Evolutionary conservation across 1,140 invertebrate species (phyloP), one percentile per base, ranked within the genome.

Genomic region (Drosophila equinoxialis): DNA sequence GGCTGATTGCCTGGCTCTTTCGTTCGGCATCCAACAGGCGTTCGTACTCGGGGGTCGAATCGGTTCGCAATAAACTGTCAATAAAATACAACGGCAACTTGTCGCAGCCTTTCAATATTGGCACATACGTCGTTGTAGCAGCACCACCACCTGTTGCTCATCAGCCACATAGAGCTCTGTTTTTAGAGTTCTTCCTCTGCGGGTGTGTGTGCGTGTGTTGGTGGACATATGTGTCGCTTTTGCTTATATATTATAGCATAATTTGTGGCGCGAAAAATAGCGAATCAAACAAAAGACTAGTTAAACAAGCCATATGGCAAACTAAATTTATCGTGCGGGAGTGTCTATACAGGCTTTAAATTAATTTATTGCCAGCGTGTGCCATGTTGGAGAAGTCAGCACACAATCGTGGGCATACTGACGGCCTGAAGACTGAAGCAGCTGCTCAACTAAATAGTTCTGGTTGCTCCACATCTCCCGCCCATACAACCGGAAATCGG

Each of bases 101-200:
- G 74, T 80, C 62, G 84, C 74, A 83, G 73, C 79, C 81, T 83
- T 90, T 91, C 84, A 91, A 78, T 91, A 82, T 73, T 68, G 68
- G 68, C 76, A 72, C 57, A 74, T 65, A 74, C 77, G 77, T 90
- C 81, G 90, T 72, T 60, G 76, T 20, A 79, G 65, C 76, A 91
- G 77, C 78, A 85, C 69, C 79, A 73, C 75, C 89, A 91, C 89
- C 90, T 91, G 89, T 91, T 90, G 86, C 42, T 57, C 63, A 48
- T 59, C 14, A 35, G 14, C 17, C n/a, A 58, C 14, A 39, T 48
- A 26, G 26, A 33, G 76, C 35, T 45, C 35, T 8, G 17, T 26
- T 11, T 4, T 4, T 35, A 23, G 30, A 17, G 3, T 48, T 17
- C 17, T 65, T 37, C 20, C 33, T 35, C 17, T 30, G 14, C 33